Evolutionary conservation across 2,888 invertebrate genomes (phyloP).

Genomic region (Caenorhabditis sp.): DNA sequence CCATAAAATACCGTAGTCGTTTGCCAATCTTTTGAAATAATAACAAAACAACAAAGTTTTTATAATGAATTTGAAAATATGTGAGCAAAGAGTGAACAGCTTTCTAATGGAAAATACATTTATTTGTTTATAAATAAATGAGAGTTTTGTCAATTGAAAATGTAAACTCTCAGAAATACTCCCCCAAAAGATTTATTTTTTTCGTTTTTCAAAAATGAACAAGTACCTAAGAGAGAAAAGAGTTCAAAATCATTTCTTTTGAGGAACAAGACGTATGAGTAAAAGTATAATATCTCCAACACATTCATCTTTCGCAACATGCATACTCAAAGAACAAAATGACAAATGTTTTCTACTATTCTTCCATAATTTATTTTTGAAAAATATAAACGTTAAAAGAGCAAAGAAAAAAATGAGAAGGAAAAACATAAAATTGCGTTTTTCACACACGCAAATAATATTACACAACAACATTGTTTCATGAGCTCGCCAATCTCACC

Average conservation of each 20-base stretch:
- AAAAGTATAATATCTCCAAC: neutral
- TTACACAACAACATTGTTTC: too few species aligned
- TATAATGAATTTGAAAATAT: neutral
- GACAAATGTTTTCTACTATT: neutral
- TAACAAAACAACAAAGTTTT: neutral
- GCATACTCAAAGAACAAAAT: neutral
- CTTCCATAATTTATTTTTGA: neutral
- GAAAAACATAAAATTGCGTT: too few species aligned
- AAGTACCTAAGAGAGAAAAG: neutral
- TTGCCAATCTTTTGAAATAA: neutral
- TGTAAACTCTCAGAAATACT: too few species aligned
- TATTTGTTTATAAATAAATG: neutral
- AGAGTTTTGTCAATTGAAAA: too few species aligned
- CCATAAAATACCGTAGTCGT: too few species aligned
- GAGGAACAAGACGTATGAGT: neutral
- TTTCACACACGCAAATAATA: too few species aligned
- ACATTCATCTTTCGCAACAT: neutral
- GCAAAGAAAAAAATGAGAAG: too few species aligned
- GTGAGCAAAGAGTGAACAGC: too few species aligned
- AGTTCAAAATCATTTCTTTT: neutral
- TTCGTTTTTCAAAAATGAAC: neutral
- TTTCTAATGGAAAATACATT: neutral
- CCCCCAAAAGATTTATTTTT: neutral
- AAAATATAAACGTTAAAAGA: neutral
- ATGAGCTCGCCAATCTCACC: too few species aligned